Evolutionary conservation across 2,113 vertebrate species (phyloP).

Genomic region (Donacobius atricapilla): DNA sequence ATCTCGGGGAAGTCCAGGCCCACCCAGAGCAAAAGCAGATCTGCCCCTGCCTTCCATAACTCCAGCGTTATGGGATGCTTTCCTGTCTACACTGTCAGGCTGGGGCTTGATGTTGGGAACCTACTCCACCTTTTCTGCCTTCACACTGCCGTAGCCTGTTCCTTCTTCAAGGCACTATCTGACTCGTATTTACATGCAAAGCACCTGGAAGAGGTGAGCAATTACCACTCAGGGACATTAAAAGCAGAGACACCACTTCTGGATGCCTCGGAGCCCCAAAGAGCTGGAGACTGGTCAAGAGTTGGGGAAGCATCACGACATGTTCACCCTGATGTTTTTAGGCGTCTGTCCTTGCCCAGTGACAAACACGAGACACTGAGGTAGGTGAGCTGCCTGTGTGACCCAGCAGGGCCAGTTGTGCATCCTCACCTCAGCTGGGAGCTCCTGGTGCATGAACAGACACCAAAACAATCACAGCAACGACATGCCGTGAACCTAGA

Average conservation of each 20-base stretch:
- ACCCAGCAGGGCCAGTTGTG: neutral
- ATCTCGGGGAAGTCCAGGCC: neutral
- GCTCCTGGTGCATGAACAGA: neutral
- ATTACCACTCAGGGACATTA: neutral
- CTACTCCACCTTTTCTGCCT: neutral
- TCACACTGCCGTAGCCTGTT: neutral
- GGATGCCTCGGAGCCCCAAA: neutral
- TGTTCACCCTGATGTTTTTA: neutral
- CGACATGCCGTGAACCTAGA: neutral
- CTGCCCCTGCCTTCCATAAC: neutral
- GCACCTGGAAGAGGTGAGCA: neutral
- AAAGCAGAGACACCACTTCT: neutral
- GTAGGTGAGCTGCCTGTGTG: neutral
- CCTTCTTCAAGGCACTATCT: neutral
- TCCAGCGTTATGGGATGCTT: neutral
- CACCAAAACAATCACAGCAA: neutral
- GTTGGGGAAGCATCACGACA: neutral
- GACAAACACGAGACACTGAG: neutral
- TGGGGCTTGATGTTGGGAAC: neutral
- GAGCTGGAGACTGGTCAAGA: neutral
- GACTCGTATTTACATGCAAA: neutral
- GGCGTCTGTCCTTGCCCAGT: neutral
- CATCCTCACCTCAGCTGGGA: neutral
- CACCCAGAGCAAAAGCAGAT: neutral
- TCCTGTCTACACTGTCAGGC: neutral